Conservation (phyloP, 2,888 invertebrate species). For the Chymomyza procnemis region DNA sequence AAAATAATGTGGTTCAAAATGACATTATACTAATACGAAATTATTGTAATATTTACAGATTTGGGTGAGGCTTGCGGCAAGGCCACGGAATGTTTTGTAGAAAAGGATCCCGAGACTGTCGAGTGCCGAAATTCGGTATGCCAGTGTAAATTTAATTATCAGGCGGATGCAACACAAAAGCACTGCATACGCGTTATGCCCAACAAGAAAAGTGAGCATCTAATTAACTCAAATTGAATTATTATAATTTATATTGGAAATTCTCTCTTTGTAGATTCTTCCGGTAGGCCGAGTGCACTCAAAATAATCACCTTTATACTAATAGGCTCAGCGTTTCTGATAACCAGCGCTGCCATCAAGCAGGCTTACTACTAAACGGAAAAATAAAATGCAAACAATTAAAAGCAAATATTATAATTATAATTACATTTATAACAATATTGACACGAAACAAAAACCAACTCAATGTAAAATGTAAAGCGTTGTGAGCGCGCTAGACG, state of each 20-base stretch:
- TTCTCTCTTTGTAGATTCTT: slow-evolving; percentile 74
- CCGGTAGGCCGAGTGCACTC: slow-evolving; percentile 78
- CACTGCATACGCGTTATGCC: slow-evolving; percentile 72
- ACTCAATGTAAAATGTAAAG: background rate
- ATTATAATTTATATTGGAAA: background rate
- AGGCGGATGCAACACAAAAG: slow-evolving; percentile 58
- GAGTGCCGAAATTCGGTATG: slow-evolving; percentile 78
- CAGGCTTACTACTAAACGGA: slow-evolving; percentile 71
- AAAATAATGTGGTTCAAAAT: too few species aligned
- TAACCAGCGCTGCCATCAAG: slow-evolving; percentile 78
- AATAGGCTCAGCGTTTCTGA: slow-evolving; percentile 77
- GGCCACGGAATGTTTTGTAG: slow-evolving; percentile 74
- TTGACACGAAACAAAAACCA: too few species aligned
- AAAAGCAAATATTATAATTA: background rate
- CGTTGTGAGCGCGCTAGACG: background rate
- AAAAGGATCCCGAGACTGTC: slow-evolving; percentile 73
- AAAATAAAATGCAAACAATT: background rate
- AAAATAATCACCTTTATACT: slow-evolving; percentile 78
- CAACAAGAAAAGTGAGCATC: slow-evolving; percentile 73
- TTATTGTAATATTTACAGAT: slow-evolving; percentile 45
- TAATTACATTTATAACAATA: background rate
- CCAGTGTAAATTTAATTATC: slow-evolving; percentile 75
- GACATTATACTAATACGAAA: too few species aligned
- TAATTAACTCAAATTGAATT: background rate
- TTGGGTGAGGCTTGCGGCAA: slow-evolving; percentile 71